Base-by-base conservation (phyloP, 2,113 vertebrate species). In the Phyllopteryx taeniolatus region DNA sequence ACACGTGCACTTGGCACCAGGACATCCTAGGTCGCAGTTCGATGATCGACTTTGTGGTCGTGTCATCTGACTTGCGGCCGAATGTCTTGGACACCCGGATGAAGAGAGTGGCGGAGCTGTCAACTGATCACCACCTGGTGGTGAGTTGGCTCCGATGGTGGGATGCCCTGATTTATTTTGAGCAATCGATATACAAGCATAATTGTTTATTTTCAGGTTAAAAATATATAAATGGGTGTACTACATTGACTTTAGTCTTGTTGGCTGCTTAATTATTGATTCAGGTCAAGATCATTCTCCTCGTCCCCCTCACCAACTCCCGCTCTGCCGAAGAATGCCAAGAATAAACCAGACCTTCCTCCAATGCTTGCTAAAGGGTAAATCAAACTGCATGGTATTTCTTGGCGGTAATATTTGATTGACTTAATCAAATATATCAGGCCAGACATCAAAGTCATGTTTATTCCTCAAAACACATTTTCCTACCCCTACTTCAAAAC, bases 241-340 rank as follows among this genome's bases (percentile, higher is more conserved):
- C 61, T 31, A n/a, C 35, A 20, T 42, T 42, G 10, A 43, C 19
- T 17, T 63, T 47, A 2, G 57, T 57, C 35, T 39, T 27, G 35
- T 43, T 42, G 9, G 46, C 4, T 66, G 33, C 11, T 27, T 1
- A 53, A 35, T 64, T 39, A 10, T 42, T 59, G 54, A 39, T 53
- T 75, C 49, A 99, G 96, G 82, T 98, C 97, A 54, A 90, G 93
- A 22, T 99, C 96, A 33, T 98, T 96, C 84, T 98, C 96, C 15
- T 95, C 96, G 0, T 98, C 97, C 75, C 94, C 95, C 0, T 98
- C 96, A 27, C 95, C 95, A 4, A 94, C 94, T 33, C 96, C 94
- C 0, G 93, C 95, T 44, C 94, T 91, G 3, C 95, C 93, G 73
- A 96, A 94, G 87, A 94, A 93, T 0, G 74, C 92, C 0, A 96